Base-by-base conservation (phyloP, 2,888 invertebrate species). In the Endotricha flammealis region DNA sequence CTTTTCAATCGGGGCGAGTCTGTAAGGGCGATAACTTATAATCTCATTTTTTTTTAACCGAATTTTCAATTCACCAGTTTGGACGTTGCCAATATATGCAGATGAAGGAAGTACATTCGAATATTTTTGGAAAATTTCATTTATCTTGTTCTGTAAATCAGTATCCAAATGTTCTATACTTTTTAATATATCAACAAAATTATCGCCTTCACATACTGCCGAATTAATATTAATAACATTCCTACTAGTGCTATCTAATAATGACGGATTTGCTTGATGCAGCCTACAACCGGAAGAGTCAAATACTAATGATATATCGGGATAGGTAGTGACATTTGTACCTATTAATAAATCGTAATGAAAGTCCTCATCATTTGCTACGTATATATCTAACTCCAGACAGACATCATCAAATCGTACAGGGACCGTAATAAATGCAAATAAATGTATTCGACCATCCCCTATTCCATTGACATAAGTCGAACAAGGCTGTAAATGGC, bases 41-140 rank as follows among this genome's bases (percentile, higher is more conserved):
- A 32, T n/a, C 6, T 42, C 20, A 29, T 50, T 27, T 0, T 30
- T 28, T 34, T 47, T 50, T 37, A 48, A 35, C 12, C 36, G 33
- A 8, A 53, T 27, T 5, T 20, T 27, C 12, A 50, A 17, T 34
- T 48, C 36, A 12, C 48, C 48, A 5, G 46, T 50, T n/a, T 34
- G 29, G 5, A 48, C 49, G n/a, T n/a, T n/a, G n/a, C n/a, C n/a
- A n/a, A n/a, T n/a, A 12, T 23, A 33, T 2, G 46, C 34, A 17
- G 20, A 3, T 11, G 10, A 25, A 5, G 30, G 20, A 8, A 39
- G 32, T 7, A 46, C 29, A 1, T 32, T 24, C 1, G 38, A 36
- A 8, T 43, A 45, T 16, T 36, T 42, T 11, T 32, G 5, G 23
- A 47, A 50, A 27, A 46, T 42, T 5, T 20, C 11, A 5, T 17